Conservation (phyloP, 2,888 invertebrate species). For the Oeneis ivallda region DNA sequence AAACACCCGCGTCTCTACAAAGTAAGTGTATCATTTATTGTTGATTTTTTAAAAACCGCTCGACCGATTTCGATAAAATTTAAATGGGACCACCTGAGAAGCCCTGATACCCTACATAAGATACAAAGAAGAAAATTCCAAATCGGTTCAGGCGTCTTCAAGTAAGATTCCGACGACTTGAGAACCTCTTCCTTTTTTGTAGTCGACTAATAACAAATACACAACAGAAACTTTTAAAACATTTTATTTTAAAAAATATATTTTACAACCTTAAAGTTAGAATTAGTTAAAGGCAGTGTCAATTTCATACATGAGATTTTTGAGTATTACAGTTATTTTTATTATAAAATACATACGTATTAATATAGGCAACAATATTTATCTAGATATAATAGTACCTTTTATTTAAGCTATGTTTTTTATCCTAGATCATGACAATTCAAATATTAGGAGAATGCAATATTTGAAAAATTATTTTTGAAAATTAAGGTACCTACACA, state of each 20-base stretch:
- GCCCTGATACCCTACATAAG: no score
- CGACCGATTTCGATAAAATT: no score
- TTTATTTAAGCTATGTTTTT: conserved; percentile 4
- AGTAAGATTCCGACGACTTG: no score
- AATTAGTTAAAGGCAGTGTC: conserved; percentile 77
- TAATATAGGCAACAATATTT: conserved; percentile 17
- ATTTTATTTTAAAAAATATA: conserved; percentile 52
- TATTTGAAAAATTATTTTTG: not conserved
- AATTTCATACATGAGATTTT: conserved; percentile 56
- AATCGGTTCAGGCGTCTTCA: no score
- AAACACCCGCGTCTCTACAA: no score
- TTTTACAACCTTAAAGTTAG: conserved; percentile 62
- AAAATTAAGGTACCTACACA: not conserved
- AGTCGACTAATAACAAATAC: conserved; percentile 17
- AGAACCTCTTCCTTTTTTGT: no score
- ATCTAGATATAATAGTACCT: conserved; percentile 1
- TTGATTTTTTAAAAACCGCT: no score
- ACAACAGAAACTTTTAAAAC: conserved; percentile 34
- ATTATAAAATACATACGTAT: conserved; percentile 44
- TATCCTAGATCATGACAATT: not conserved
- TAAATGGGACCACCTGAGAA: no score
- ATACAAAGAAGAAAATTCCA: no score
- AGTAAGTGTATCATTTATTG: no score
- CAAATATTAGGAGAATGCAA: conserved; percentile 6
- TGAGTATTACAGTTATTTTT: conserved; percentile 65